phyloP scores from a whole-genome alignment of 2,113 vertebrate species.

The Toxotes chatareus region DNA sequence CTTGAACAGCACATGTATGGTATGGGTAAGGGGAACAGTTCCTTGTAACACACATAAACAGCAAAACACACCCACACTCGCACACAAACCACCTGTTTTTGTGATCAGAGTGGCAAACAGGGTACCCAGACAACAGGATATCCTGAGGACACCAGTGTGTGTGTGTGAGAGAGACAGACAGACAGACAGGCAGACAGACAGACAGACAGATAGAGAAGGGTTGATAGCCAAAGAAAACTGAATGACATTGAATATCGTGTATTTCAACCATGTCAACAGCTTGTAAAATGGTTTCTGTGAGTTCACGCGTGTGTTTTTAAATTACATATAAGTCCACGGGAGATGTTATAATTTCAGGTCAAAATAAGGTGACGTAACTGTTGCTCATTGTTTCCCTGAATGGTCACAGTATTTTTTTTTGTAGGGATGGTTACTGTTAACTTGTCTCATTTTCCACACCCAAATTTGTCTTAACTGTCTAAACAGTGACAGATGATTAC shows the following conservation, averaged over 20 bases:
- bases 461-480: not conserved
- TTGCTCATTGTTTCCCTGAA: not conserved
- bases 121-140: slow-evolving; percentile 71
- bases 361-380: slow-evolving; percentile 23
- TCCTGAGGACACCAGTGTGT: slow-evolving; percentile 48
- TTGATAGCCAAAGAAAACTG: slow-evolving; percentile 16
- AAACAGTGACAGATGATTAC: slow-evolving; percentile 22
- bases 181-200: not conserved
- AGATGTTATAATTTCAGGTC: slow-evolving; percentile 20
- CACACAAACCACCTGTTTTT: slow-evolving; percentile 66
- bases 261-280: not conserved
- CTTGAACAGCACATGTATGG: slow-evolving; percentile 60
- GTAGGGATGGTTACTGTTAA: not conserved
- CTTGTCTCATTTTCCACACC: not conserved
- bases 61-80: slow-evolving; percentile 5
- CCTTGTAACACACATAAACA: slow-evolving; percentile 10
- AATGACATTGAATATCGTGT: slow-evolving; percentile 1
- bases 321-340: not conserved
- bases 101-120: slow-evolving; percentile 49
- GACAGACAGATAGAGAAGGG: not conserved
- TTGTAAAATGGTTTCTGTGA: slow-evolving; percentile 6
- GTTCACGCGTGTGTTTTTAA: slow-evolving; percentile 3
- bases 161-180: not conserved
- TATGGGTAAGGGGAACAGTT: slow-evolving; percentile 50
- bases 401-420: not conserved